Conservation (phyloP, 2,888 invertebrate genomes). For the Meloe dianella region DNA sequence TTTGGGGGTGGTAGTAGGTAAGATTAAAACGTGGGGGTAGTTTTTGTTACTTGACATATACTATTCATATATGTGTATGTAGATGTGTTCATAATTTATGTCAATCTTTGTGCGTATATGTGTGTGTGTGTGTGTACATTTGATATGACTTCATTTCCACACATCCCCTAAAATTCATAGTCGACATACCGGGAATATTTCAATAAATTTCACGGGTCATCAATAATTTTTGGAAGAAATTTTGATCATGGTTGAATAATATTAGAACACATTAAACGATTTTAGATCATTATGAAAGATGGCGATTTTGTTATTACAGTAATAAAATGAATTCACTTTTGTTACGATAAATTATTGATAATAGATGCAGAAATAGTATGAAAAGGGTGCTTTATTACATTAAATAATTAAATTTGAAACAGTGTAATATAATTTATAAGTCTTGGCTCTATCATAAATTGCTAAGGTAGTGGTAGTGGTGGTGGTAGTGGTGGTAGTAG, state of each 20-base stretch:
- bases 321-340: not conserved
- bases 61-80: conserved; percentile 24
- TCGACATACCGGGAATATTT: conserved; percentile 29
- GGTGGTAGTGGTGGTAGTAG: conserved; percentile 18
- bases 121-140: not conserved
- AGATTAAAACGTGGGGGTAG: conserved; percentile 22
- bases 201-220: conserved; percentile 27
- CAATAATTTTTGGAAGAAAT: conserved; percentile 1
- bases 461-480: conserved; percentile 22
- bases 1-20: not conserved
- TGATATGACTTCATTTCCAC: not conserved
- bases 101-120: not conserved
- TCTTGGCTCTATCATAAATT: conserved; percentile 29
- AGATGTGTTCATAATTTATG: not conserved
- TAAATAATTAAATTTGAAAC: conserved; percentile 29
- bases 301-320: not conserved
- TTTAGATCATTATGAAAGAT: not conserved
- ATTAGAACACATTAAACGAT: not conserved
- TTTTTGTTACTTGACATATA: conserved; percentile 33
- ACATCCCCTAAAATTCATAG: conserved; percentile 19
- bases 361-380: not conserved
- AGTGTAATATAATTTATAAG: conserved; percentile 28
- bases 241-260: not conserved
- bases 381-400: conserved; percentile 1
- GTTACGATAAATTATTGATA: not conserved